Conservation (phyloP, 64 coral and sea anemone genomes). For the Pocillopora damicornis region DNA sequence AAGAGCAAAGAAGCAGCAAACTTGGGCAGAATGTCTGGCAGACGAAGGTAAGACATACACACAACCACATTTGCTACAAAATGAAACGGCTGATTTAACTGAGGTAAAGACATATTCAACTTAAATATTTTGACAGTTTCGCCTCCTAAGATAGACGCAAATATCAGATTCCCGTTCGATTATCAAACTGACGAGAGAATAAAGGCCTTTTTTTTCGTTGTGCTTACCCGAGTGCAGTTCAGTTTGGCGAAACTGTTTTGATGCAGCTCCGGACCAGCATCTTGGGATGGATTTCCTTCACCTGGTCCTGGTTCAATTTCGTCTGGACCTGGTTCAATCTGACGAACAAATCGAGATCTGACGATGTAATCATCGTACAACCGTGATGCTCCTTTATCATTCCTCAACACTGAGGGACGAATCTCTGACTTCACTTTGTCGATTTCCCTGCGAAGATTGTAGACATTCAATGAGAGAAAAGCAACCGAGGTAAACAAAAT, state of each 20-base stretch:
- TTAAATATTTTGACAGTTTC: too few species aligned
- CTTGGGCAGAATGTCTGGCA: too few species aligned
- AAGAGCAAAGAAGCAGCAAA: too few species aligned
- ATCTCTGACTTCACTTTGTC: conserved; percentile 1
- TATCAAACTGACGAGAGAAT: background rate
- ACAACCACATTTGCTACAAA: too few species aligned
- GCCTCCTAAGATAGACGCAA: too few species aligned
- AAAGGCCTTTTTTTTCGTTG: background rate
- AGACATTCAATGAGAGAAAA: background rate
- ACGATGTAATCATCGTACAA: background rate
- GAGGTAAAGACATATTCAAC: too few species aligned
- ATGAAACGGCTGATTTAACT: too few species aligned
- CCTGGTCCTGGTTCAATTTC: background rate
- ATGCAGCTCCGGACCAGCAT: background rate
- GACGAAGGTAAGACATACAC: too few species aligned
- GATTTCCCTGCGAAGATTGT: conserved; percentile 9
- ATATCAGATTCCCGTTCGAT: too few species aligned
- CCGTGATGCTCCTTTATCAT: background rate
- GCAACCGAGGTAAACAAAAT: background rate
- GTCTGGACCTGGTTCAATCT: background rate
- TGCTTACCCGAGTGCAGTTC: background rate
- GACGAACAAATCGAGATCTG: conserved; percentile 13
- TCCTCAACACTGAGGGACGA: background rate
- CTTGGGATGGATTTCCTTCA: background rate
- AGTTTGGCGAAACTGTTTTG: background rate